These are phyloP conservation scores for Pogona vitticeps DNA, from an alignment of 2,113 vertebrate genomes.

Conservation along the genomic window DNA sequence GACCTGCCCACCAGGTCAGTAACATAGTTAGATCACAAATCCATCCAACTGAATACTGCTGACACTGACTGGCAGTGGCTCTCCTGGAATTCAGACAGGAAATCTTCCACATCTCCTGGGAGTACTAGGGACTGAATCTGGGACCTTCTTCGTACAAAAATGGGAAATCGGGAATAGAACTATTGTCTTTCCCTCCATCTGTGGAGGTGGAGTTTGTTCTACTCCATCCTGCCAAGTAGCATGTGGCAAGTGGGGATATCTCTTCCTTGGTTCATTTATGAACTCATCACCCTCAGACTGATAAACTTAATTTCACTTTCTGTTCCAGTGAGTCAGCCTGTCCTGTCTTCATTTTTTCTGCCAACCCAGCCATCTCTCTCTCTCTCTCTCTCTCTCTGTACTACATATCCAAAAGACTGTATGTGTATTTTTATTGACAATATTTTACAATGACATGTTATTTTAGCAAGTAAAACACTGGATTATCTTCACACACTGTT, in stretches of 20 bases:
- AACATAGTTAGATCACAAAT: neutral
- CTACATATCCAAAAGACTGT: neutral
- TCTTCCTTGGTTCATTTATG: neutral
- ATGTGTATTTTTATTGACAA: neutral
- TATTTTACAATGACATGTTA: neutral
- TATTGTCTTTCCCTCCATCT: neutral
- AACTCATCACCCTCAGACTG: neutral
- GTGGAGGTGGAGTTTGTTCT: too few species aligned
- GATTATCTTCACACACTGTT: neutral
- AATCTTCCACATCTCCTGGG: neutral
- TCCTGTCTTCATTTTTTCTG: neutral
- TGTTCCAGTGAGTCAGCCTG: neutral
- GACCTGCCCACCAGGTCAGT: too few species aligned
- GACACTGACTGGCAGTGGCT: neutral
- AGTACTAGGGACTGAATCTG: neutral
- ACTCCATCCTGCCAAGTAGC: neutral
- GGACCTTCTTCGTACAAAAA: neutral
- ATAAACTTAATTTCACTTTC: slow-evolving; percentile 3
- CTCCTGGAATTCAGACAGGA: neutral
- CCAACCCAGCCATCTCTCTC: neutral
- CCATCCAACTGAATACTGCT: neutral
- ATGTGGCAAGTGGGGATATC: neutral
- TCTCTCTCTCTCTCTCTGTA: neutral
- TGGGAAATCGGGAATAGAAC: neutral
- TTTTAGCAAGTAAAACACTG: neutral